Conservation (phyloP, 2,113 vertebrate species). For the Microtus montanus region DNA sequence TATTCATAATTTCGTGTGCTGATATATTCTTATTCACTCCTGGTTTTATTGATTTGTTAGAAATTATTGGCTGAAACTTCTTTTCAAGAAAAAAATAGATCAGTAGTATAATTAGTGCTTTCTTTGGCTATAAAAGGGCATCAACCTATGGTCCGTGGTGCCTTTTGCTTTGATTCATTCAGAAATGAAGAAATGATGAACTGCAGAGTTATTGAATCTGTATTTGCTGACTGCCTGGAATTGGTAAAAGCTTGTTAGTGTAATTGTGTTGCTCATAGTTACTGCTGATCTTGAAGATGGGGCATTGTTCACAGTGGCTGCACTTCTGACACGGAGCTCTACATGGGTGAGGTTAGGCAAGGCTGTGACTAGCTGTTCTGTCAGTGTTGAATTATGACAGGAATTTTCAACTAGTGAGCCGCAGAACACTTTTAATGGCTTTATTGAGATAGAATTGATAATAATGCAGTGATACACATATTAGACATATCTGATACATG, state of each 20-base stretch:
- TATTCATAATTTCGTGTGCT: constrained; percentile 4
- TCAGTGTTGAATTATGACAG: background rate
- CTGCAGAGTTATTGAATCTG: background rate
- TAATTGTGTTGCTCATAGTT: background rate
- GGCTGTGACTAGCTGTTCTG: background rate
- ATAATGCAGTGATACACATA: background rate
- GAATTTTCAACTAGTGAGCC: background rate
- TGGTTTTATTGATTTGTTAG: background rate
- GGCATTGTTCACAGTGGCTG: background rate
- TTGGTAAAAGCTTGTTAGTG: background rate
- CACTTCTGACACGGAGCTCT: background rate
- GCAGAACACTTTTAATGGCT: constrained; percentile 32
- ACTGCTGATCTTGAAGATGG: constrained; percentile 4
- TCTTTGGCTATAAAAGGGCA: constrained; percentile 1
- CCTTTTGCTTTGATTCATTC: constrained; percentile 1
- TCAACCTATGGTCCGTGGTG: background rate
- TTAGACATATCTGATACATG: background rate
- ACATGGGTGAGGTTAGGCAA: background rate
- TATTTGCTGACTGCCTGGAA: background rate
- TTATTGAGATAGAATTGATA: background rate
- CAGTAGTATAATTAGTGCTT: background rate
- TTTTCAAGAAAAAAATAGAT: constrained; percentile 2
- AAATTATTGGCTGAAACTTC: constrained; percentile 1
- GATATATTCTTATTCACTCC: constrained; percentile 1
- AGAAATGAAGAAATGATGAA: background rate